Percentiles rank a stretch among this genome's conserved stretches.
phyloP scores from a whole-genome alignment of 2,888 invertebrate species.

The Sabellastarte sp. region DNA sequence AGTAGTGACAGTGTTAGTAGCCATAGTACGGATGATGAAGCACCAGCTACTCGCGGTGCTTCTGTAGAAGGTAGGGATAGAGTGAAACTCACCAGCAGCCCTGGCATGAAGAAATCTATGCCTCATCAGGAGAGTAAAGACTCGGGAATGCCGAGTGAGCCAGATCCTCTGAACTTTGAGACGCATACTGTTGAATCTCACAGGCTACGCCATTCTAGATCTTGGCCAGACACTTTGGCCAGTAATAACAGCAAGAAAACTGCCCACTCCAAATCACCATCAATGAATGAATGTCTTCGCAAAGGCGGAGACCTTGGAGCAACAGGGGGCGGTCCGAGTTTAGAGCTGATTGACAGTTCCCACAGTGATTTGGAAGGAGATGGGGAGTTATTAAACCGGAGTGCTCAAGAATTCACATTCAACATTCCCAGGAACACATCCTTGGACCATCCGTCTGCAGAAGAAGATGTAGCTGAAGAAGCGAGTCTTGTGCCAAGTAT shows the following conservation, averaged over 20 bases:
- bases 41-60: too few species aligned
- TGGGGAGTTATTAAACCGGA: not conserved
- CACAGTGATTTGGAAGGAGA: not conserved
- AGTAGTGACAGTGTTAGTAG: too few species aligned
- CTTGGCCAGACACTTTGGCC: constrained; percentile 20
- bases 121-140: constrained; percentile 41
- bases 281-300: not conserved
- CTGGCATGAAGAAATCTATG: too few species aligned
- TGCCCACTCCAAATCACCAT: not conserved
- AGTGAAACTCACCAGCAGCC: too few species aligned
- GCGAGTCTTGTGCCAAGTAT: not conserved
- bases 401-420: not conserved
- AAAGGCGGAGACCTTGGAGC: too few species aligned
- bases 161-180: not conserved
- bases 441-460: not conserved
- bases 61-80: too few species aligned
- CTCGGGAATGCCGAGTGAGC: constrained; percentile 49
- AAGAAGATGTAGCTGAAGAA: not conserved
- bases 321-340: not conserved
- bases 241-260: not conserved
- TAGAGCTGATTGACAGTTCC: not conserved
- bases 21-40: too few species aligned
- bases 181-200: constrained; percentile 1
- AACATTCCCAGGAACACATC: not conserved
- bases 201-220: constrained; percentile 16